Evolutionary conservation across 37 sponge, comb jelly and placozoan species (phyloP), one percentile per base, ranked within the genome.

Genomic region (Chondrosia reniformis): DNA sequence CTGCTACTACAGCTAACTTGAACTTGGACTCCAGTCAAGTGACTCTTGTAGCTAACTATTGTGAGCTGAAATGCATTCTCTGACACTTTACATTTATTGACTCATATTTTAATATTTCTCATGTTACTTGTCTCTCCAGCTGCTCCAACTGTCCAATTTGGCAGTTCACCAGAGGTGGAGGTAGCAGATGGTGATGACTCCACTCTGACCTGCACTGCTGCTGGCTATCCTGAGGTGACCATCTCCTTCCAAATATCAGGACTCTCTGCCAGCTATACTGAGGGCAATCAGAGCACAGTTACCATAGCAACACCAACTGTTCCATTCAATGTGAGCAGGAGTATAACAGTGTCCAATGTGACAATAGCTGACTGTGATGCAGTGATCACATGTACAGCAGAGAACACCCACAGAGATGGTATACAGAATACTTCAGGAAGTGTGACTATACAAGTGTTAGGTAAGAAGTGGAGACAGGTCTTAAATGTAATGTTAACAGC

Each of bases 301-400:
- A 34, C 36, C 13, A 39, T 24, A 19, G 72, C 72, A 41, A 69
- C 72, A 34, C 72, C 72, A 21, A 69, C 42, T 1, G 24, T 19
- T 0, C 44, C 72, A 3, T 8, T 38, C 41, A 39, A 21, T 7
- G 36, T 34, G n/a, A 40, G 44, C 22, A 36, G 72, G 41, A 39
- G 41, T 69, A 39, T 69, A 19, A 69, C 72, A 13, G 2, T 69
- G 44, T 9, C 1, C 72, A 69, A 12, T 69, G 22, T 69, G 37
- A 40, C 72, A 24, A 19, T 6, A 8, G 39, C 24, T 19, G 72
- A 69, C 72, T 69, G 72, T 69, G 72, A 25, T 43, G 5, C 41
- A 39, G 72, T 69, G 72, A n/a, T n/a, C n/a, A 69, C 72, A 40
- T 69, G 72, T 69, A 39, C 38, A 19, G 72, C 44, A 42, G 42